These are phyloP conservation scores for Chaetops frenatus DNA, from an alignment of 2,113 vertebrate genomes.

Conservation along the genomic window DNA sequence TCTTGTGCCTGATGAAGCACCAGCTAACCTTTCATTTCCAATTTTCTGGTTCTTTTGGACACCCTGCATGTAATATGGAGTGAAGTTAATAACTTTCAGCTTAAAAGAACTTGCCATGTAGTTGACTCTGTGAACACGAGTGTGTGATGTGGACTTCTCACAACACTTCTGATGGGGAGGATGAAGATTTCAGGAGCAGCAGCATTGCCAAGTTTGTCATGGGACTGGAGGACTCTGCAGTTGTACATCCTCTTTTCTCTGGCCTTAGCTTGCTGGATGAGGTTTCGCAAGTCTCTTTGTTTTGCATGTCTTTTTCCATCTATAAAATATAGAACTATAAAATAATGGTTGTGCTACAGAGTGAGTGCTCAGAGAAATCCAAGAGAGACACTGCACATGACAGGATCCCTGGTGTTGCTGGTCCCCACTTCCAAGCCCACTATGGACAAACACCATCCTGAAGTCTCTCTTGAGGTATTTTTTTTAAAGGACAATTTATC, in stretches of 20 bases:
- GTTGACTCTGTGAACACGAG: not conserved
- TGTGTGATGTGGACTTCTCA: not conserved
- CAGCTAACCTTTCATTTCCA: not conserved
- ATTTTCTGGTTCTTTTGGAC: not conserved
- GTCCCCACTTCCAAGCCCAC: not conserved
- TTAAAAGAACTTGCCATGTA: not conserved
- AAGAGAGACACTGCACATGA: accelerated
- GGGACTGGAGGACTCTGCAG: not conserved
- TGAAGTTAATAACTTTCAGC: not conserved
- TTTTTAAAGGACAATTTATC: not conserved
- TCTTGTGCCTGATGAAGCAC: not conserved
- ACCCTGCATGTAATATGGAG: not conserved
- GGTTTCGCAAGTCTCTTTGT: not conserved
- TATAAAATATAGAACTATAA: not conserved
- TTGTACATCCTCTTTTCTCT: not conserved
- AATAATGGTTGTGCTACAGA: not conserved
- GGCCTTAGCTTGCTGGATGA: not conserved
- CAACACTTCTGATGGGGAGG: not conserved
- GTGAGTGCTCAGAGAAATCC: not conserved
- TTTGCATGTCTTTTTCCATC: not conserved
- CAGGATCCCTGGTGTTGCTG: not conserved
- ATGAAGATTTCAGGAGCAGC: not conserved
- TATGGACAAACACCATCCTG: not conserved
- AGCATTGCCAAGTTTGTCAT: not conserved
- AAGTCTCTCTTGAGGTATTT: not conserved